These are phyloP conservation scores for Ammodytes marinus DNA, from an alignment of 2,113 vertebrate genomes.

Conservation along the genomic window DNA sequence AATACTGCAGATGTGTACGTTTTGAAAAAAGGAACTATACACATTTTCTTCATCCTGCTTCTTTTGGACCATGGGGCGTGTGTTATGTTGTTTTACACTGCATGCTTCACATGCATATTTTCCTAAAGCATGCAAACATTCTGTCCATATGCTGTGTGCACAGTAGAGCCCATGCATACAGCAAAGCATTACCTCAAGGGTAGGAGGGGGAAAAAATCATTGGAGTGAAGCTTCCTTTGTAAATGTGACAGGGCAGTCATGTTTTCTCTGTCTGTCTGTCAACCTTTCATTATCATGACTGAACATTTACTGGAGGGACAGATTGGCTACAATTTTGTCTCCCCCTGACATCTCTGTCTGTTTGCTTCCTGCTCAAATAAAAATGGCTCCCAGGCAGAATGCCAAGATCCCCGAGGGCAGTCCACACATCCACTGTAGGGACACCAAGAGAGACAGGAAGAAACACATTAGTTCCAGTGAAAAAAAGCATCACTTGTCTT, in stretches of 20 bases:
- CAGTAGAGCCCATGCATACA: not conserved
- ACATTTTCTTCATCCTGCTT: not conserved
- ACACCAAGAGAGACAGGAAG: conserved; percentile 33
- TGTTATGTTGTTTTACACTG: not conserved
- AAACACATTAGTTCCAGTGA: conserved; percentile 40
- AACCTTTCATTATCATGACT: conserved; percentile 22
- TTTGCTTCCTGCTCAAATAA: conserved; percentile 4
- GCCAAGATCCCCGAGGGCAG: conserved; percentile 32
- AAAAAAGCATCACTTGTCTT: conserved; percentile 19
- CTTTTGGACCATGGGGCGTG: not conserved
- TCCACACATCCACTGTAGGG: conserved; percentile 40
- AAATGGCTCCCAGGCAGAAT: conserved; percentile 19
- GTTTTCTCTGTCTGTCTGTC: conserved; percentile 31
- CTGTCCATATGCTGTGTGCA: not conserved
- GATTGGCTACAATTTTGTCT: conserved; percentile 36
- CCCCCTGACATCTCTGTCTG: conserved; percentile 11
- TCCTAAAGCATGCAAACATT: not conserved
- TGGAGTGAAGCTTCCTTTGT: not conserved
- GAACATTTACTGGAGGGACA: not conserved
- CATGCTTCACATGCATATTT: not conserved
- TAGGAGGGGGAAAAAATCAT: conserved; percentile 20
- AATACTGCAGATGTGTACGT: too few species aligned
- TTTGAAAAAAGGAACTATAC: not conserved
- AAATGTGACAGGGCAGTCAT: conserved; percentile 15
- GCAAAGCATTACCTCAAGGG: not conserved